Evolutionary conservation across 2,888 invertebrate species (phyloP).

Genomic region (Rhorus exstirpatorius): DNA sequence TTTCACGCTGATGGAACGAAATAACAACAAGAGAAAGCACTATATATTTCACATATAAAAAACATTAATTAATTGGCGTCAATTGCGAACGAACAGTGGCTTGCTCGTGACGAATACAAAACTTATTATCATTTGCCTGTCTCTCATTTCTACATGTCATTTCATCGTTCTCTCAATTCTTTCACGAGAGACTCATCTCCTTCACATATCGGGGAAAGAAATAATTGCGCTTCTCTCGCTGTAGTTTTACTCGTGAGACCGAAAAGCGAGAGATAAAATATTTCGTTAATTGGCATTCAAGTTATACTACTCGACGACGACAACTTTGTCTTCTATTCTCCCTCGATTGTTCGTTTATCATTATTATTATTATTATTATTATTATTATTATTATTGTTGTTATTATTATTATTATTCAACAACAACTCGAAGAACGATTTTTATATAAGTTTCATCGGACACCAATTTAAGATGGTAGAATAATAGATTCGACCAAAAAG

Average conservation of each 20-base stretch:
- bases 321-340: constrained; percentile 45
- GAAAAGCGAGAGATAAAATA: constrained; percentile 63
- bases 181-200: constrained; percentile 45
- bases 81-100: constrained; percentile 49
- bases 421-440: too few relatives aligned
- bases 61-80: constrained; percentile 57
- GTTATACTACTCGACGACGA: constrained; percentile 58
- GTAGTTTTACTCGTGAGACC: constrained; percentile 22
- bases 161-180: constrained; percentile 41
- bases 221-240: constrained; percentile 62
- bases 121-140: constrained; percentile 48
- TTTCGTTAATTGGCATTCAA: constrained; percentile 65
- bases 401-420: too few relatives aligned
- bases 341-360: constrained; percentile 11
- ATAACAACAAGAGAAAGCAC: constrained; percentile 8
- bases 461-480: too few relatives aligned
- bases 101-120: constrained; percentile 37
- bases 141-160: constrained; percentile 41
- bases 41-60: constrained; percentile 44
- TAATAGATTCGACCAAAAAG: too few relatives aligned
- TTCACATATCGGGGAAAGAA: constrained; percentile 68
- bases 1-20: constrained; percentile 7
- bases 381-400: neutral
- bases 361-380: neutral
- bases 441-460: too few relatives aligned